Base-by-base conservation (phyloP, 53 echinoderm and acorn worm genomes). In the Holothuria scabra region DNA sequence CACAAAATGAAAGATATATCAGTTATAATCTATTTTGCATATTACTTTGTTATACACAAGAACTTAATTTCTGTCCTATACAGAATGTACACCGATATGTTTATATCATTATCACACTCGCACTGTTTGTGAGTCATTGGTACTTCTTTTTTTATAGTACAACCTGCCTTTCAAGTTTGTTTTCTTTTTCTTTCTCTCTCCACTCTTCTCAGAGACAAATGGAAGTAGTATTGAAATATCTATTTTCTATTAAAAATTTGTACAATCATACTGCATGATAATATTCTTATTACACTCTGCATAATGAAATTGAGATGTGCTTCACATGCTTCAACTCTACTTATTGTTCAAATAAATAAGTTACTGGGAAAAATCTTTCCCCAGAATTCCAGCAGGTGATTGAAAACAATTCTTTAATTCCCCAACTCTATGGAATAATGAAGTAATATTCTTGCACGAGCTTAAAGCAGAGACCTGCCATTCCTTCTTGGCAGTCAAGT, bases 1-100 rank as follows among this genome's bases (percentile, higher is more conserved):
- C 82, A 81, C 82, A 81, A 81, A 81, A 81, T 81, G 82, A 81
- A 81, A 81, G 82, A 81, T 81, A 81, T 81, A 81, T 81, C 82
- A 81, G 59, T 78, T 78, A 78, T 78, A 78, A 78, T 78, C 78
- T 78, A 78, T 78, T 76, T 78, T 78, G 78, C 78, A 78, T 78
- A 78, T 78, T 78, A 78, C 78, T 78, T 49, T 78, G 78, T 52
- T 78, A 37, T 74, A 74, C 74, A 74, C 46, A 74, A 67, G 44
- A 74, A 74, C 74, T 21, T 78, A 78, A 78, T 59, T 57, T 78
- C 56, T 78, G 72, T 72, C 25, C 78, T 78, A 56, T 78, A 78
- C 78, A 78, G 56, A 78, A 56, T 72, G 72, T 72, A 72, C 72
- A 72, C 72, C 16, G 65, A 65, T 31, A 65, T 29, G 31, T 69